These are phyloP conservation scores for Diachrysia chrysitis DNA, from an alignment of 2,888 invertebrate species.

Conservation along the genomic window DNA sequence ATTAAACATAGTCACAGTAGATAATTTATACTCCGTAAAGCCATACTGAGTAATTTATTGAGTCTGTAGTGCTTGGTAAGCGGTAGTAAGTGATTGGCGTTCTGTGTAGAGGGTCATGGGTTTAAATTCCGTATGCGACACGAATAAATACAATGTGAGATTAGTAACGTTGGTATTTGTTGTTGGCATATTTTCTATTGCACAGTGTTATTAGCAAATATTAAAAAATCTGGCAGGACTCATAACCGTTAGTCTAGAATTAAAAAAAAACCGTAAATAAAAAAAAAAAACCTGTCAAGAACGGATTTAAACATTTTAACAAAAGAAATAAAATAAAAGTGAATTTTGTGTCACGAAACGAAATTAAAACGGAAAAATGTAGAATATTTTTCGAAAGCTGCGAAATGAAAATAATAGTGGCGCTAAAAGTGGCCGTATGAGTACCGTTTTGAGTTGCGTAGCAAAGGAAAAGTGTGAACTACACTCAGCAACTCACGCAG, in stretches of 20 bases:
- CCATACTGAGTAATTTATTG: conserved; percentile 15
- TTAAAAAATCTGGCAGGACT: not conserved
- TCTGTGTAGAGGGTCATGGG: not conserved
- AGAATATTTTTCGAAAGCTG: conserved; percentile 42
- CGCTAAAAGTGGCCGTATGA: conserved; percentile 44
- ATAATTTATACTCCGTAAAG: not conserved
- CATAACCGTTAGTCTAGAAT: no score
- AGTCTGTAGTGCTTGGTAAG: not conserved
- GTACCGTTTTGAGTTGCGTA: conserved; percentile 36
- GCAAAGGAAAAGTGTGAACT: conserved; percentile 53
- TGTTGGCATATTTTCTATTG: not conserved
- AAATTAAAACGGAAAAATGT: conserved; percentile 30
- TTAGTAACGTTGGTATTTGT: not conserved
- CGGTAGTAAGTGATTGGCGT: conserved; percentile 1
- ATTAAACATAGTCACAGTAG: conserved; percentile 30
- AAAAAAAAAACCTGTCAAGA: no score
- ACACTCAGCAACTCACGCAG: conserved; percentile 42
- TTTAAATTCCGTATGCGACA: not conserved
- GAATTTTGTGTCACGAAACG: not conserved
- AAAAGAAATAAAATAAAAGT: not conserved
- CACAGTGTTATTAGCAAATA: not conserved
- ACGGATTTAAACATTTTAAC: not conserved
- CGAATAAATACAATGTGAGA: not conserved
- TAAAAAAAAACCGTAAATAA: no score
- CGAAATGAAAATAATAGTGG: conserved; percentile 36